These are phyloP conservation scores for Cylindroiulus punctatus DNA, from an alignment of 2,888 invertebrate species.

Conservation along the genomic window DNA sequence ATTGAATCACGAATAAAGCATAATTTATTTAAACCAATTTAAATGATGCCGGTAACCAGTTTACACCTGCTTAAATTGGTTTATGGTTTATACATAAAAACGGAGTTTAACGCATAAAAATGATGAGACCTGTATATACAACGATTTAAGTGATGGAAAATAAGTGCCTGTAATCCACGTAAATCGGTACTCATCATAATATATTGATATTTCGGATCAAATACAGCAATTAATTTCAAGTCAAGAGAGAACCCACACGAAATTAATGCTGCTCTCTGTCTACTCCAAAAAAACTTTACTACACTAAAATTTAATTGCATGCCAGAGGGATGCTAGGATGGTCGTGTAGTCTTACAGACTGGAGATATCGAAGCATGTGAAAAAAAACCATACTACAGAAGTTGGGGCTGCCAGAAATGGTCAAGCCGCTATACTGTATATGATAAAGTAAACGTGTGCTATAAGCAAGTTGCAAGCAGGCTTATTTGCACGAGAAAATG, in stretches of 20 bases:
- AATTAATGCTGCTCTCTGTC: not conserved
- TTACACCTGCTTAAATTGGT: not conserved
- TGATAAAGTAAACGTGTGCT: not conserved
- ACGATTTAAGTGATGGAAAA: too few species aligned
- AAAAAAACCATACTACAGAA: not conserved
- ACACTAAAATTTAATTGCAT: not conserved
- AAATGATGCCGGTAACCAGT: not conserved
- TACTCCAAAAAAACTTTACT: not conserved
- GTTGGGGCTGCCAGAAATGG: conserved; percentile 1
- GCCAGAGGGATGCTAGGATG: not conserved
- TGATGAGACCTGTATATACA: not conserved
- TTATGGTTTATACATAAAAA: not conserved
- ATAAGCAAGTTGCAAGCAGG: not conserved
- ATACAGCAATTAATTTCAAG: not conserved
- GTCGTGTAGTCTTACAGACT: not conserved
- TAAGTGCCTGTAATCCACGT: too few species aligned
- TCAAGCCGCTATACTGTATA: too few species aligned
- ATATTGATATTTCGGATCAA: not conserved
- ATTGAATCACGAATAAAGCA: not conserved
- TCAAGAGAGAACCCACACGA: not conserved
- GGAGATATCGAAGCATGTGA: not conserved
- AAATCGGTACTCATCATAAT: too few species aligned
- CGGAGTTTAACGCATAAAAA: not conserved
- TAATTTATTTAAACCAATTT: not conserved
- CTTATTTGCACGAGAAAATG: not conserved